Evolutionary conservation across 2,797 vertebrate genomes (phyloP).

Genomic region (Lutjanus campechanus): DNA sequence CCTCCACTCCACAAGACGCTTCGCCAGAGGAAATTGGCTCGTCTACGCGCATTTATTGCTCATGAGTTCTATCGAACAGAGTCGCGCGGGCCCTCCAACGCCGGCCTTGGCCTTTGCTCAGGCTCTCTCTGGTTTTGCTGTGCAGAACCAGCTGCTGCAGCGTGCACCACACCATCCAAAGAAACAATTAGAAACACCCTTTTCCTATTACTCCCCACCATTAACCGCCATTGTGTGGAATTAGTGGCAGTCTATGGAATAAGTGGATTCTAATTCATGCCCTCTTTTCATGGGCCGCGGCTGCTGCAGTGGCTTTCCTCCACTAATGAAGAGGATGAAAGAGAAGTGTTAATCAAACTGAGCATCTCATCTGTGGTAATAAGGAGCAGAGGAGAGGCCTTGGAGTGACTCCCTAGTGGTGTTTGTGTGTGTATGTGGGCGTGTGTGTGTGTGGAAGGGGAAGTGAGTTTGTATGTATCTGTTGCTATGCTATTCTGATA

Average conservation of each 20-base stretch:
- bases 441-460: constrained; percentile 3
- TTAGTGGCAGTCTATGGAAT: constrained; percentile 67
- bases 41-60: constrained; percentile 74
- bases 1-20: constrained; percentile 68
- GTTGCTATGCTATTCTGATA: constrained; percentile 3
- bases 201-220: constrained; percentile 74
- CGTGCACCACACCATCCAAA: constrained; percentile 49
- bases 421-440: constrained; percentile 18
- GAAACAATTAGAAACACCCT: constrained; percentile 79
- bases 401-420: constrained; percentile 61
- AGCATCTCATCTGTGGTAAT: constrained; percentile 77
- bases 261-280: constrained; percentile 80
- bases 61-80: constrained; percentile 48
- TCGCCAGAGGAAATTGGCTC: constrained; percentile 81
- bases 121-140: constrained; percentile 1
- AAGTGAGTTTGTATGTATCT: constrained; percentile 23
- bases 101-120: not conserved
- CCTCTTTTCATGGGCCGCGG: constrained; percentile 55
- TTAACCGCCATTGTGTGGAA: constrained; percentile 71
- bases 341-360: constrained; percentile 80
- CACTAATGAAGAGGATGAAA: constrained; percentile 81
- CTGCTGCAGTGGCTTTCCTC: constrained; percentile 60
- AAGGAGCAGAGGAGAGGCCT: constrained; percentile 63
- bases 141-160: constrained; percentile 72
- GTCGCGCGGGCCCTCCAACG: constrained; percentile 43